phyloP scores from a whole-genome alignment of 2,113 vertebrate genomes.

The Smithornis capensis region DNA sequence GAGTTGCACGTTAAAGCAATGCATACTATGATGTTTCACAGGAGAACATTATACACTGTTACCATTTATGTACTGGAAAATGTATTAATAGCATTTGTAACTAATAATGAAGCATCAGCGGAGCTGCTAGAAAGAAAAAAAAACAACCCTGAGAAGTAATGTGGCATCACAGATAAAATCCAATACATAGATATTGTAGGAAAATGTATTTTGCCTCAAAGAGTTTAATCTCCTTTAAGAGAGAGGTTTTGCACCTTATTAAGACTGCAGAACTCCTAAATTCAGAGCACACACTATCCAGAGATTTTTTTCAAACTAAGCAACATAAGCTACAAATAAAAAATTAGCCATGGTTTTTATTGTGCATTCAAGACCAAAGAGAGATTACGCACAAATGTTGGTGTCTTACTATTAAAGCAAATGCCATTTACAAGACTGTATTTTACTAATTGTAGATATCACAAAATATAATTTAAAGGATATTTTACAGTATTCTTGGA shows the following conservation, averaged over 20 bases:
- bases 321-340: background rate
- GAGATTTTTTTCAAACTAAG: background rate
- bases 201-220: background rate
- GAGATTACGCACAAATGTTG: background rate
- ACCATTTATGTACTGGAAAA: background rate
- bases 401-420: background rate
- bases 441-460: background rate
- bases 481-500: background rate
- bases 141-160: background rate
- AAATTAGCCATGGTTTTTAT: background rate
- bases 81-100: background rate
- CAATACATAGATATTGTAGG: background rate
- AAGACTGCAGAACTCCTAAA: background rate
- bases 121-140: background rate
- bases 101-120: background rate
- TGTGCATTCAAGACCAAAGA: background rate
- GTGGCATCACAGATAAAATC: conserved; percentile 2
- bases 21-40: background rate
- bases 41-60: background rate
- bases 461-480: background rate
- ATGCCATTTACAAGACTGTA: background rate
- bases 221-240: background rate
- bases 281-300: background rate
- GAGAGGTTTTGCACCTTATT: background rate
- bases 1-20: background rate